Conservation (phyloP, 2,888 invertebrate genomes). For the Unio delphinus region DNA sequence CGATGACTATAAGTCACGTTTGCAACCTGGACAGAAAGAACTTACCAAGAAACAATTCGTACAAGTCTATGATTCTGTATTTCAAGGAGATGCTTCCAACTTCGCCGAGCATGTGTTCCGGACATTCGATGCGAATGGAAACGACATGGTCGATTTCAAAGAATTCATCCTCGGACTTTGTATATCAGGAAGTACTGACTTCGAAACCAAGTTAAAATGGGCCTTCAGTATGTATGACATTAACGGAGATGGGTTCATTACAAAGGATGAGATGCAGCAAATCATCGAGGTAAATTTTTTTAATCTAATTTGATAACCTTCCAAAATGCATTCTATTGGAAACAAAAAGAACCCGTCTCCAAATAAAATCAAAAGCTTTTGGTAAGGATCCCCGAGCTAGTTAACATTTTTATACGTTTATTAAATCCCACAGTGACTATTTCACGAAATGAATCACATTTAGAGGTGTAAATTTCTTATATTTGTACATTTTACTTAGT, state of each 20-base stretch:
- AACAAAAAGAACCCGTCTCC: too few relatives aligned
- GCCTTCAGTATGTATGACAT: slow-evolving; percentile 47
- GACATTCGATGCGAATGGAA: slow-evolving; percentile 39
- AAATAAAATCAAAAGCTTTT: too few relatives aligned
- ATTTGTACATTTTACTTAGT: too few relatives aligned
- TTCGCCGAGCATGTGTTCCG: slow-evolving; percentile 46
- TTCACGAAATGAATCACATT: too few relatives aligned
- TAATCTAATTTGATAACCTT: too few relatives aligned
- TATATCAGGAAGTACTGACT: slow-evolving; percentile 30
- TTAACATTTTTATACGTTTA: too few relatives aligned
- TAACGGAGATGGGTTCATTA: slow-evolving; percentile 40
- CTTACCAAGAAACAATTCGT: slow-evolving; percentile 34
- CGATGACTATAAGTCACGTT: slow-evolving; percentile 8
- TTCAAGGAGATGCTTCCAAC: slow-evolving; percentile 32
- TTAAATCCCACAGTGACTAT: too few relatives aligned
- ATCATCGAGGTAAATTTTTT: slow-evolving; percentile 23
- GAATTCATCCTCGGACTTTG: slow-evolving; percentile 43
- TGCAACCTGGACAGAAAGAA: slow-evolving; percentile 22
- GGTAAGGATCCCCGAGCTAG: too few relatives aligned
- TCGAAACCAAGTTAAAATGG: slow-evolving; percentile 40
- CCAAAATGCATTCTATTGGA: too few relatives aligned
- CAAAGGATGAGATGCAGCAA: slow-evolving; percentile 38
- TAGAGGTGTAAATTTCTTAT: too few relatives aligned
- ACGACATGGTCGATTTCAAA: slow-evolving; percentile 37
- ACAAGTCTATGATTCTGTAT: slow-evolving; percentile 33